These are phyloP conservation scores for Hypomesus transpacificus DNA, from an alignment of 2,113 vertebrate species.

Conservation along the genomic window DNA sequence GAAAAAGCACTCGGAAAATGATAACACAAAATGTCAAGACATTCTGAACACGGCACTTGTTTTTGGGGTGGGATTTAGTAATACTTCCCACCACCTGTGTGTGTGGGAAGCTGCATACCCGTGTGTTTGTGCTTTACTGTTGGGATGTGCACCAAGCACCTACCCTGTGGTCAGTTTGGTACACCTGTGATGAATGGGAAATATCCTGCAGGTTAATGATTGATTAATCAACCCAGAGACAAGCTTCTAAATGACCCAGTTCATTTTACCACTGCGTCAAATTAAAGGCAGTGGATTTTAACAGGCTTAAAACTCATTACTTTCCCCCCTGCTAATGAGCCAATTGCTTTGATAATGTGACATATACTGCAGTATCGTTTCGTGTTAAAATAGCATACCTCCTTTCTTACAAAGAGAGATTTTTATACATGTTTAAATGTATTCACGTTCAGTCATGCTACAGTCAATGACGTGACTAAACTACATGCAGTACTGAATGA, in stretches of 20 bases:
- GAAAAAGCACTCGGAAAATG: constrained; percentile 39
- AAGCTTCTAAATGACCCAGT: constrained; percentile 55
- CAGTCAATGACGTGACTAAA: constrained; percentile 43
- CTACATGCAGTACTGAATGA: constrained; percentile 57
- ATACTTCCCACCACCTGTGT: constrained; percentile 51
- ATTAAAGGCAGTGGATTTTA: constrained; percentile 47
- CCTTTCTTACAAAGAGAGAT: too few relatives aligned
- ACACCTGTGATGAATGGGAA: constrained; percentile 71
- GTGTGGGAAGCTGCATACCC: neutral
- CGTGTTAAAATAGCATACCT: neutral
- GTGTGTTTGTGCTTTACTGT: neutral
- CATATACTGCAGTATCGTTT: neutral
- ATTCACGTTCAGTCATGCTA: constrained; percentile 21
- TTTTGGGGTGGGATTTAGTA: constrained; percentile 5
- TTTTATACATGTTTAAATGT: neutral
- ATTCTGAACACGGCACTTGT: constrained; percentile 18
- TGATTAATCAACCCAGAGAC: constrained; percentile 59
- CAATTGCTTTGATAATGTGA: neutral
- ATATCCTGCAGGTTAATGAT: constrained; percentile 71
- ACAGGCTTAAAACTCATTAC: constrained; percentile 48
- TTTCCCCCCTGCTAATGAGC: constrained; percentile 48
- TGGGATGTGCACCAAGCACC: neutral
- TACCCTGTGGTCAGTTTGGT: constrained; percentile 55
- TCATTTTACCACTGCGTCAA: constrained; percentile 59
- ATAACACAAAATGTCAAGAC: constrained; percentile 65